Percentiles rank a stretch among this genome's conserved stretches.
phyloP scores from a whole-genome alignment of 1,140 invertebrate genomes.

The Copidosoma floridanum region DNA sequence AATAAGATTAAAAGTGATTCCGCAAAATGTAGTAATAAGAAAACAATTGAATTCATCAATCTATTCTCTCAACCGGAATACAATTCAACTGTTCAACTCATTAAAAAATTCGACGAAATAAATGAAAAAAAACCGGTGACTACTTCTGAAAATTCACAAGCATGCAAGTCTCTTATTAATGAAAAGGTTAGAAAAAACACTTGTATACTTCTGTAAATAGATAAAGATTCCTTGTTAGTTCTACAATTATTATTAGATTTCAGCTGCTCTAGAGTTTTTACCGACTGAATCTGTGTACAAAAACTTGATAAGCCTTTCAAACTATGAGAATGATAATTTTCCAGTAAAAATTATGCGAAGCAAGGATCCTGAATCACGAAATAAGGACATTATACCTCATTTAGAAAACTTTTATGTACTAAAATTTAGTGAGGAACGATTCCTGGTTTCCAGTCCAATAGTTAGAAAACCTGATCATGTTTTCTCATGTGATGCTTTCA shows the following conservation, averaged over 20 bases:
- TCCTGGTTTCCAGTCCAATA: slow-evolving; percentile 27
- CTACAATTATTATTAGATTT: slow-evolving; percentile 35
- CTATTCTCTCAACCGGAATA: slow-evolving; percentile 40
- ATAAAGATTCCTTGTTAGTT: neutral
- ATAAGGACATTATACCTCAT: slow-evolving; percentile 38
- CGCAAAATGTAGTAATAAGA: neutral
- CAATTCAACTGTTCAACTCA: slow-evolving; percentile 45
- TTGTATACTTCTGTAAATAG: slow-evolving; percentile 1
- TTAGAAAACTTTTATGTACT: slow-evolving; percentile 44
- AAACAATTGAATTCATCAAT: slow-evolving; percentile 4
- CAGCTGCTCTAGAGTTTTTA: slow-evolving; percentile 42
- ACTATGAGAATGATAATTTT: slow-evolving; percentile 44
- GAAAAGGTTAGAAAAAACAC: slow-evolving; percentile 40
- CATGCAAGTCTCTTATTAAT: slow-evolving; percentile 36
- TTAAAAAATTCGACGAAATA: slow-evolving; percentile 41
- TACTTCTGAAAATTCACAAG: slow-evolving; percentile 33
- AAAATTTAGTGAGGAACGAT: slow-evolving; percentile 36
- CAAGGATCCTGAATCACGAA: slow-evolving; percentile 43
- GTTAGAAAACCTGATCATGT: slow-evolving; percentile 26
- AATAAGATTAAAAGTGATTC: neutral
- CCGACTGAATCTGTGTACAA: slow-evolving; percentile 44
- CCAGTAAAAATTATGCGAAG: slow-evolving; percentile 36
- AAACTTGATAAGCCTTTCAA: slow-evolving; percentile 43
- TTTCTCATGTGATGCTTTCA: slow-evolving; percentile 38
- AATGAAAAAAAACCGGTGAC: slow-evolving; percentile 35